Evolutionary conservation across 2,113 vertebrate species (phyloP).

Genomic region (Trochalopteron elliotii): DNA sequence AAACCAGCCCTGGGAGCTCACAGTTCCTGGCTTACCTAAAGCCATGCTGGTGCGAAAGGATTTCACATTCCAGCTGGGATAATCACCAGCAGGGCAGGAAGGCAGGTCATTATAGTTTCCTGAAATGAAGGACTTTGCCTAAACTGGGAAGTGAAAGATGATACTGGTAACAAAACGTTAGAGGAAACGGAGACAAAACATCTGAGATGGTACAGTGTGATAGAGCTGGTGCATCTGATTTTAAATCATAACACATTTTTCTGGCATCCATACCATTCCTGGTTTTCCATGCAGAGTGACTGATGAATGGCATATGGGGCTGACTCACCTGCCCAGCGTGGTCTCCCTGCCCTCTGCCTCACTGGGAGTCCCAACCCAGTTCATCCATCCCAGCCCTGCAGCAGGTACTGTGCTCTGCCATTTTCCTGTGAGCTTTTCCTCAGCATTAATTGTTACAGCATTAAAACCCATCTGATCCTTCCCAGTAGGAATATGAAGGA

Average conservation of each 20-base stretch:
- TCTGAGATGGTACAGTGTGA: background rate
- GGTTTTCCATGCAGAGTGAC: background rate
- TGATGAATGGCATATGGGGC: background rate
- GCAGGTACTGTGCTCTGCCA: background rate
- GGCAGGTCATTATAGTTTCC: constrained; percentile 45
- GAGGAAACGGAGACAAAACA: background rate
- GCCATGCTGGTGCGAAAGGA: background rate
- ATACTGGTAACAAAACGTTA: background rate
- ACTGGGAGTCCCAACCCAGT: fast-evolving
- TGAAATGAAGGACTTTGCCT: constrained; percentile 7
- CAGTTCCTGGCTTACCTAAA: background rate
- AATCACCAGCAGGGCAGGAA: constrained; percentile 18
- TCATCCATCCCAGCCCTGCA: background rate
- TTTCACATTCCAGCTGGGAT: constrained; percentile 10
- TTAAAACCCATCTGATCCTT: background rate
- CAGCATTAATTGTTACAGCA: fast-evolving
- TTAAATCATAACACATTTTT: background rate
- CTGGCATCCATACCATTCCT: background rate
- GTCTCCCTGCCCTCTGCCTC: background rate
- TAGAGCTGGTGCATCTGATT: background rate
- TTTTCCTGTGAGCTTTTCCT: background rate
- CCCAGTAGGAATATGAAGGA: background rate
- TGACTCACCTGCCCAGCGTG: background rate
- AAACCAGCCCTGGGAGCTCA: fast-evolving
- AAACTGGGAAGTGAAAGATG: constrained; percentile 1